A percentile compares a stretch with the other conserved stretches of the same genome.
Evolutionary conservation across 1,140 invertebrate genomes (phyloP).

Genomic region (Pseudoatta argentina): DNA sequence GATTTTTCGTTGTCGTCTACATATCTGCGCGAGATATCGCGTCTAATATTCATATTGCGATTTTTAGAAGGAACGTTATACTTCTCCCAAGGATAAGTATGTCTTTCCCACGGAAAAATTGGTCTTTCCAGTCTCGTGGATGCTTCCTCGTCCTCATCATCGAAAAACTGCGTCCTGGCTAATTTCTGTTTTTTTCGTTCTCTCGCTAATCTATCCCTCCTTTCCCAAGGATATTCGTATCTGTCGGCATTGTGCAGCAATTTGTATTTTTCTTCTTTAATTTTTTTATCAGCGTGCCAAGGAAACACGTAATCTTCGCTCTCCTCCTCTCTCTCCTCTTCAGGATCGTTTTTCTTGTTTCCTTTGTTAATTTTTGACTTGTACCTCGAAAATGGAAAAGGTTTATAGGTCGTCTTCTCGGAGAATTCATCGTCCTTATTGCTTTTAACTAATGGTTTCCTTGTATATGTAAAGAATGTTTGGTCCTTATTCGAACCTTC

Average conservation of each 20-base stretch:
- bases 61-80: slow-evolving; percentile 64
- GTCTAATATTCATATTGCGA: slow-evolving; percentile 31
- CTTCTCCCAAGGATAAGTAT: slow-evolving; percentile 69
- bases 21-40: slow-evolving; percentile 22
- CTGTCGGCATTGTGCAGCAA: slow-evolving; percentile 39
- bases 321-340: slow-evolving; percentile 65
- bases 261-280: slow-evolving; percentile 51
- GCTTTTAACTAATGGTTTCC: slow-evolving; percentile 79
- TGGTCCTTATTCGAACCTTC: slow-evolving; percentile 36
- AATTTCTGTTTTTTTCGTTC: slow-evolving; percentile 59
- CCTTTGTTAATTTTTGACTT: slow-evolving; percentile 38
- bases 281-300: slow-evolving; percentile 76
- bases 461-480: slow-evolving; percentile 69
- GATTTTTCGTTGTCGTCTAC: slow-evolving; percentile 57
- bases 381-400: slow-evolving; percentile 74
- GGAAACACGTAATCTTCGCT: slow-evolving; percentile 75
- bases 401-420: slow-evolving; percentile 81
- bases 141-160: slow-evolving; percentile 57
- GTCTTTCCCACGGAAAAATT: slow-evolving; percentile 67
- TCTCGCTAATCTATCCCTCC: slow-evolving; percentile 72
- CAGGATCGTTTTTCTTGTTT: slow-evolving; percentile 60
- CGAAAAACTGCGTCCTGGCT: neutral
- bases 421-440: slow-evolving; percentile 80
- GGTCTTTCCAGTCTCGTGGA: slow-evolving; percentile 34
- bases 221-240: slow-evolving; percentile 82